phyloP scores from a whole-genome alignment of 2,797 vertebrate species.

The Ctenosaura bakeri region DNA sequence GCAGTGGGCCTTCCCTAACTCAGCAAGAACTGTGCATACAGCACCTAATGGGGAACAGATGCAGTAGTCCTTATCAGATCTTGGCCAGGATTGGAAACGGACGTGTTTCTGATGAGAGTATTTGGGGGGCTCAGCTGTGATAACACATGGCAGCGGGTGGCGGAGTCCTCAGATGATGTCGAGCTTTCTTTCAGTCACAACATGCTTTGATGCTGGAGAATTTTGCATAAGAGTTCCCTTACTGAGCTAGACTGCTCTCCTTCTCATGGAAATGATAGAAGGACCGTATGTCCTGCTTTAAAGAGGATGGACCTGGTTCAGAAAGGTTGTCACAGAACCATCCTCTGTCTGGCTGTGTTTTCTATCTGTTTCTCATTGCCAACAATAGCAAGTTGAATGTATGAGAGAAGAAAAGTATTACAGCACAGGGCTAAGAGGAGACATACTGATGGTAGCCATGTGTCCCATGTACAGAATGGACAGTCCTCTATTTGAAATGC shows the following conservation, averaged over 20 bases:
- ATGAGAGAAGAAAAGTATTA: too few species aligned
- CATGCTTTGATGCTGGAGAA: slow-evolving; percentile 36
- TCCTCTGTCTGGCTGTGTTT: neutral
- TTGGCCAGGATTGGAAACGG: slow-evolving; percentile 67
- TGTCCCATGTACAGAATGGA: neutral
- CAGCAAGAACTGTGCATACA: slow-evolving; percentile 44
- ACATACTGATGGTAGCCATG: too few species aligned
- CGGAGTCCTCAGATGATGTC: slow-evolving; percentile 58
- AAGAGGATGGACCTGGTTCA: neutral
- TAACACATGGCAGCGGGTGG: slow-evolving; percentile 69
- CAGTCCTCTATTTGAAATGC: neutral
- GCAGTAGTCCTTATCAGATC: slow-evolving; percentile 74
- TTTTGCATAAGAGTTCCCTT: neutral
- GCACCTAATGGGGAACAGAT: slow-evolving; percentile 76
- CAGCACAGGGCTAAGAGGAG: too few species aligned
- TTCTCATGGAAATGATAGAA: neutral
- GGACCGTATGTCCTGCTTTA: neutral
- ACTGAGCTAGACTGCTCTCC: neutral
- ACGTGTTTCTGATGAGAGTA: slow-evolving; percentile 72
- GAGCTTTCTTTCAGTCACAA: slow-evolving; percentile 51
- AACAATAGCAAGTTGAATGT: too few species aligned
- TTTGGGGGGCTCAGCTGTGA: slow-evolving; percentile 76
- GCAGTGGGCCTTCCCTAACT: slow-evolving; percentile 28
- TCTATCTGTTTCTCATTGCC: too few species aligned
- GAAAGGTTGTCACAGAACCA: neutral